Conservation (phyloP, 1,140 invertebrate species). For the Penaeus indicus region DNA sequence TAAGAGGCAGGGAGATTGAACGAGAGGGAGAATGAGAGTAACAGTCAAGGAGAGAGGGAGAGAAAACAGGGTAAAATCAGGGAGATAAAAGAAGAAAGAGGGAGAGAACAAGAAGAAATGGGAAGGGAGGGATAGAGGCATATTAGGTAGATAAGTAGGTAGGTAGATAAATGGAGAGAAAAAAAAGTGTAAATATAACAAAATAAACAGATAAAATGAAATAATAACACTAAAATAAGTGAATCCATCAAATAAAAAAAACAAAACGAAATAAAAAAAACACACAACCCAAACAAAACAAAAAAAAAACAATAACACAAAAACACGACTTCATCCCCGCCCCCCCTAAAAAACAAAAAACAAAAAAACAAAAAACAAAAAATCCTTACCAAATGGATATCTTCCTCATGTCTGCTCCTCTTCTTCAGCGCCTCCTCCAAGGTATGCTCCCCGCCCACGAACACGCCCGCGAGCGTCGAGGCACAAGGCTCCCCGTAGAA, state of each 20-base stretch:
- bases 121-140: background rate
- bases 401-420: background rate
- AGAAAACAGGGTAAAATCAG: background rate
- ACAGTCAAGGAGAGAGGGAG: background rate
- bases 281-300: too few relatives aligned
- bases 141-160: background rate
- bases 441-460: slow-evolving; percentile 86
- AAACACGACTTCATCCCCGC: too few relatives aligned
- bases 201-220: too few relatives aligned
- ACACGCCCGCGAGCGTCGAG: slow-evolving; percentile 88
- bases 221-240: too few relatives aligned
- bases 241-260: too few relatives aligned
- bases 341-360: too few relatives aligned
- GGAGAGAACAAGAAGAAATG: background rate
- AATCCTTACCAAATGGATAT: background rate
- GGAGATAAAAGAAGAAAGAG: background rate
- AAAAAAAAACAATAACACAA: too few relatives aligned
- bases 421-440: background rate
- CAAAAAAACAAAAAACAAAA: background rate
- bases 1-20: too few relatives aligned
- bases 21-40: too few relatives aligned
- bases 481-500: slow-evolving; percentile 92
- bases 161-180: background rate
- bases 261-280: too few relatives aligned
- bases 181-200: too few relatives aligned